Conservation (phyloP, 1,140 invertebrate genomes). For the Drosophila lowei region DNA sequence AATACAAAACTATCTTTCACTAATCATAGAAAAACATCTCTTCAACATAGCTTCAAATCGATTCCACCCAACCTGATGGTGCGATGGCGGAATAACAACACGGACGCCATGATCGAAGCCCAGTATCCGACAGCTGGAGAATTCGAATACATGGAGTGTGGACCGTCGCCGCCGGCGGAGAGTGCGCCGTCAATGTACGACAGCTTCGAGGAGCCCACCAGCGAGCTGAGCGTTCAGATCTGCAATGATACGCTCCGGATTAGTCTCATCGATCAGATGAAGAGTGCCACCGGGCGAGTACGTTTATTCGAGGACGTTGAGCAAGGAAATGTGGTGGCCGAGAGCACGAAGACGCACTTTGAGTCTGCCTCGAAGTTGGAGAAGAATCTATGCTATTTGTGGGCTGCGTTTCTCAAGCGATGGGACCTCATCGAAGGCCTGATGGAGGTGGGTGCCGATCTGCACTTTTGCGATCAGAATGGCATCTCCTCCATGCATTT, state of each 20-base stretch:
- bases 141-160: constrained; percentile 89
- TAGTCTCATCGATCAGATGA: constrained; percentile 88
- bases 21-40: constrained; percentile 7
- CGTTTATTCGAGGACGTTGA: constrained; percentile 89
- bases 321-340: constrained; percentile 85
- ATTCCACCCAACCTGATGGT: constrained; percentile 83
- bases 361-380: constrained; percentile 86
- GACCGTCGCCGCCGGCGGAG: constrained; percentile 88
- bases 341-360: constrained; percentile 84
- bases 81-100: constrained; percentile 83
- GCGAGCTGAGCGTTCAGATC: constrained; percentile 89
- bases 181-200: constrained; percentile 89
- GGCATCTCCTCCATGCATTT: constrained; percentile 89
- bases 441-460: constrained; percentile 87
- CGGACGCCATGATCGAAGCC: constrained; percentile 86
- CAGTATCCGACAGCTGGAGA: constrained; percentile 87
- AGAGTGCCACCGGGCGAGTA: constrained; percentile 86
- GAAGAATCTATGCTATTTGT: constrained; percentile 88
- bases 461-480: constrained; percentile 87
- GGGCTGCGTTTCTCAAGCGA: constrained; percentile 88
- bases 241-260: constrained; percentile 89
- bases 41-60: constrained; percentile 76
- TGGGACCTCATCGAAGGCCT: constrained; percentile 86
- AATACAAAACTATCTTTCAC: not conserved
- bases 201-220: constrained; percentile 88